Percentiles rank a stretch among this genome's conserved stretches.
These are phyloP conservation scores for Dryomyza anilis DNA, from an alignment of 2,888 invertebrate genomes.

Conservation along the genomic window DNA sequence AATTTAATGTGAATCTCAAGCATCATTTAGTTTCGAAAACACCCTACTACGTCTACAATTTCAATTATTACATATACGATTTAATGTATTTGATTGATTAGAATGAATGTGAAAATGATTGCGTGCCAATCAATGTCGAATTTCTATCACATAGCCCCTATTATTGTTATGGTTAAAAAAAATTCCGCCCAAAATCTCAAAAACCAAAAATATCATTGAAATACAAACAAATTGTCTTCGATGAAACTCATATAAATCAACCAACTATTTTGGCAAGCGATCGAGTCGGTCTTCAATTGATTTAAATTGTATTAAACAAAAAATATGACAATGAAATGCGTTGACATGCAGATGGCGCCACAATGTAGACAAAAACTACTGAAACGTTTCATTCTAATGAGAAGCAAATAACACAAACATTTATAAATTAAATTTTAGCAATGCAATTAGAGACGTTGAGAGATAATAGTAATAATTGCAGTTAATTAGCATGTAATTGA, in stretches of 20 bases:
- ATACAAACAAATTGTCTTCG: slow-evolving; percentile 34
- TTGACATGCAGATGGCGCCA: slow-evolving; percentile 5
- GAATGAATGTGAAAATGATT: background rate
- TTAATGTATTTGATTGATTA: no score
- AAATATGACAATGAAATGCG: slow-evolving; percentile 46
- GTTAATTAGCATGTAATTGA: no score
- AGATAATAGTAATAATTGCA: no score
- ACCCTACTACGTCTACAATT: no score
- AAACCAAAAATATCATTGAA: background rate
- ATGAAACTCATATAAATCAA: slow-evolving; percentile 51
- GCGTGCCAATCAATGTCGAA: background rate
- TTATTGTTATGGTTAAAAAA: no score
- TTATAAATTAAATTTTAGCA: no score
- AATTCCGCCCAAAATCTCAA: background rate
- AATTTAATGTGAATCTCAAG: no score
- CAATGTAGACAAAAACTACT: background rate
- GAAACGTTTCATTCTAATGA: background rate
- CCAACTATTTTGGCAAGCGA: slow-evolving; percentile 51
- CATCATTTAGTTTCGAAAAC: no score
- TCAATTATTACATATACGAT: no score
- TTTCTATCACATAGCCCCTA: no score
- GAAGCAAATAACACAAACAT: no score
- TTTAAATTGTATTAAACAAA: slow-evolving; percentile 40
- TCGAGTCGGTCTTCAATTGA: slow-evolving; percentile 58
- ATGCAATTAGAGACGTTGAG: no score